These are phyloP conservation scores for Lagopus muta DNA, from an alignment of 2,113 vertebrate genomes.

Conservation along the genomic window DNA sequence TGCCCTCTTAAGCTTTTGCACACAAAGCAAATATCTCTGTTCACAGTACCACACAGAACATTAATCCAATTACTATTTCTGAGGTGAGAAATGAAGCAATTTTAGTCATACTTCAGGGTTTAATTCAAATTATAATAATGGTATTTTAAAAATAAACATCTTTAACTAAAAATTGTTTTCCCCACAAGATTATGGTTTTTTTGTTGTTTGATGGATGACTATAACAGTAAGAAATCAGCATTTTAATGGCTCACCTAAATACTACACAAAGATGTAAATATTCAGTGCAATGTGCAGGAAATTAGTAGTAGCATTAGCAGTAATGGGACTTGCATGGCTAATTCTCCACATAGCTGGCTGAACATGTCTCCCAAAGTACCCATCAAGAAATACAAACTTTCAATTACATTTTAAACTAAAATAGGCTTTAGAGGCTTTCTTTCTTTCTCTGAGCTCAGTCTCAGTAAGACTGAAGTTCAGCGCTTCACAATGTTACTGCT, in stretches of 20 bases:
- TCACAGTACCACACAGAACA: background rate
- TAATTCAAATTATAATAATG: background rate
- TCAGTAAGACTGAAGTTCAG: background rate
- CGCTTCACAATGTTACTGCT: background rate
- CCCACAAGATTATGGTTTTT: background rate
- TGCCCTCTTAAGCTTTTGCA: background rate
- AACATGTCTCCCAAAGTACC: slow-evolving; percentile 25
- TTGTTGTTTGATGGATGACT: background rate
- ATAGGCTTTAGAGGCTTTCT: background rate
- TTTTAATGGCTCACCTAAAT: background rate
- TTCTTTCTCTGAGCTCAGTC: background rate
- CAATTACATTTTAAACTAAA: slow-evolving; percentile 25
- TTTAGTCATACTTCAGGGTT: background rate
- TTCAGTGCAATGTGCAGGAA: background rate
- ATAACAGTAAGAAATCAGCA: background rate
- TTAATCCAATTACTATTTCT: background rate
- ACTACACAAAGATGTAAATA: slow-evolving; percentile 35
- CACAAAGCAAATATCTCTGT: background rate
- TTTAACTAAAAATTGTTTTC: background rate
- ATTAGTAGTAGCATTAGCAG: slow-evolving; percentile 36
- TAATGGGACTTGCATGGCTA: slow-evolving; percentile 5
- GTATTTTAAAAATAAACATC: background rate
- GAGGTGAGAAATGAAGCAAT: background rate
- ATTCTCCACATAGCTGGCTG: slow-evolving; percentile 18
- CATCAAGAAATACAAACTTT: slow-evolving; percentile 15